phyloP scores from a whole-genome alignment of 2,888 invertebrate genomes.

The Pterostichus niger region DNA sequence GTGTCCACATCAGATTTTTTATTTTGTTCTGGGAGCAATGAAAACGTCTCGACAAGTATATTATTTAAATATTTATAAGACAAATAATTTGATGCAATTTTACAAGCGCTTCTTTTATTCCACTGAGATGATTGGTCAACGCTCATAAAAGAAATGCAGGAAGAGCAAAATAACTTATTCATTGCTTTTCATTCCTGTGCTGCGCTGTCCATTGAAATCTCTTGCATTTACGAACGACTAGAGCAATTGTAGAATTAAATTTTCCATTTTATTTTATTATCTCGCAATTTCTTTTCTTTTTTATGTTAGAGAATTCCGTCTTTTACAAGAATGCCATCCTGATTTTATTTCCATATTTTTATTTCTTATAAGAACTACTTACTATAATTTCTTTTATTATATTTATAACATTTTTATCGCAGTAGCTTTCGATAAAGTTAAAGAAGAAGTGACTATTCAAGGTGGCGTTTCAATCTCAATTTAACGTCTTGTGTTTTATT shows the following conservation, averaged over 20 bases:
- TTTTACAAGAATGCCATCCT: neutral
- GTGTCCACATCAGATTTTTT: too few relatives aligned
- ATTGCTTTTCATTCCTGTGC: neutral
- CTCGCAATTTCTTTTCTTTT: neutral
- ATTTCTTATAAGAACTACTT: neutral
- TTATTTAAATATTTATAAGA: neutral
- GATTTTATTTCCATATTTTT: neutral
- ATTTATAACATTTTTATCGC: too few relatives aligned
- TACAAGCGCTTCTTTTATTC: neutral
- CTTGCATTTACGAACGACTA: constrained; percentile 11
- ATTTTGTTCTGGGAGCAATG: too few relatives aligned
- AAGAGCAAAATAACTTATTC: constrained; percentile 5
- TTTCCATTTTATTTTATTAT: neutral
- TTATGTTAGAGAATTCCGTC: neutral
- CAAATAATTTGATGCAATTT: neutral
- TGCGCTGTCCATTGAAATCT: constrained; percentile 3
- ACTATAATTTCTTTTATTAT: too few relatives aligned
- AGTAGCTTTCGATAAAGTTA: too few relatives aligned
- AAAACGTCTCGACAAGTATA: too few relatives aligned
- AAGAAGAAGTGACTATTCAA: too few relatives aligned
- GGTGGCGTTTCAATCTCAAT: too few relatives aligned
- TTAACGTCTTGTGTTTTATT: too few relatives aligned
- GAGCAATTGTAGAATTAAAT: neutral
- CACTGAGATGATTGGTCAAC: constrained; percentile 3
- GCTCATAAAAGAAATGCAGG: neutral